Evolutionary conservation across 2,113 vertebrate genomes (phyloP).

Genomic region (Dasypus novemcinctus): DNA sequence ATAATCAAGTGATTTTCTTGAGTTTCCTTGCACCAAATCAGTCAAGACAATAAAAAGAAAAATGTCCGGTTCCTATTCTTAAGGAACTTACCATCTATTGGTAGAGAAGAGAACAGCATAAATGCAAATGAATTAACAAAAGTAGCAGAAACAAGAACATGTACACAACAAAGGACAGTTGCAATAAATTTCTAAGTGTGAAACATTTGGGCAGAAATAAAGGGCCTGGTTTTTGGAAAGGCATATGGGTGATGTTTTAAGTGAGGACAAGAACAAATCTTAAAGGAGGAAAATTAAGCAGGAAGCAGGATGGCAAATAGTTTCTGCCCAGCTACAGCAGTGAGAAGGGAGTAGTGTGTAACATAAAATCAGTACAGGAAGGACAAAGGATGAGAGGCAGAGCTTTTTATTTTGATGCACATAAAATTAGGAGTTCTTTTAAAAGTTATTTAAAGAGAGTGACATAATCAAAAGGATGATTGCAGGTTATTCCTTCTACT

Average conservation of each 20-base stretch:
- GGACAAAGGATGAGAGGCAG: neutral
- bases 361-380: neutral
- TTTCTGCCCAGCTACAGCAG: neutral
- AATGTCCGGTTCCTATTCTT: neutral
- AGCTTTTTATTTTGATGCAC: slow-evolving; percentile 45
- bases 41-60: neutral
- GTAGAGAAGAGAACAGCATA: neutral
- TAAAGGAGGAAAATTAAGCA: slow-evolving; percentile 22
- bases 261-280: neutral
- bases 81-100: neutral
- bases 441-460: slow-evolving; percentile 57
- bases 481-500: slow-evolving; percentile 2
- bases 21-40: neutral
- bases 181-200: neutral
- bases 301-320: neutral
- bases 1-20: neutral
- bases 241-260: neutral
- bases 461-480: slow-evolving; percentile 23
- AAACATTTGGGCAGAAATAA: slow-evolving; percentile 3
- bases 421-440: slow-evolving; percentile 42
- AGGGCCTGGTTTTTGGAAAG: neutral
- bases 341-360: neutral
- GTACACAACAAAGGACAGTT: neutral
- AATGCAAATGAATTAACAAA: neutral
- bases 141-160: neutral